These are phyloP conservation scores for Isotomurus palustris DNA, from an alignment of 2,888 invertebrate genomes.

Conservation along the genomic window DNA sequence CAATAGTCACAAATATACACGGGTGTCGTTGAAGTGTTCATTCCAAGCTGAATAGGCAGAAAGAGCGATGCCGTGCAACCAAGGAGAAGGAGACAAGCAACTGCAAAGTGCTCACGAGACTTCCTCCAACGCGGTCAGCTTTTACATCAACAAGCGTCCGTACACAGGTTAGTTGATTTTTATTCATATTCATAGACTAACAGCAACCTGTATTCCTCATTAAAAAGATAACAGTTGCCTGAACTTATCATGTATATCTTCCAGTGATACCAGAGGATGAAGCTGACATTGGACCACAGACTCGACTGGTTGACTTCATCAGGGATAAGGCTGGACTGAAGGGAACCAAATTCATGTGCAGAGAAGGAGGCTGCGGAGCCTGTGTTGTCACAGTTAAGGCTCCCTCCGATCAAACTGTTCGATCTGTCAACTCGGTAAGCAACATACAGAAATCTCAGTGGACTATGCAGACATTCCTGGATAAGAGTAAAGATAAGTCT, in stretches of 20 bases:
- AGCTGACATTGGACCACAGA: conserved; percentile 17
- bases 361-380: conserved; percentile 67
- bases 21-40: too few relatives aligned
- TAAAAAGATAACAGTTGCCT: too few relatives aligned
- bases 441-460: too few relatives aligned
- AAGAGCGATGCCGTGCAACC: too few relatives aligned
- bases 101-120: too few relatives aligned
- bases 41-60: too few relatives aligned
- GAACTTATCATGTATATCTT: too few relatives aligned
- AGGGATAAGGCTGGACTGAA: conserved; percentile 28
- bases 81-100: too few relatives aligned
- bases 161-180: neutral
- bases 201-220: too few relatives aligned
- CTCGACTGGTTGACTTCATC: conserved; percentile 34
- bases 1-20: too few relatives aligned
- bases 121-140: neutral
- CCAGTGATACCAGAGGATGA: too few relatives aligned
- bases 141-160: neutral
- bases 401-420: conserved; percentile 52
- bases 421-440: conserved; percentile 64
- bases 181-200: too few relatives aligned
- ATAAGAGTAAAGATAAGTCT: neutral
- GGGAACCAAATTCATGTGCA: conserved; percentile 34
- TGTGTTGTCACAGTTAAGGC: conserved; percentile 50
- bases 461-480: neutral